Percentiles rank a stretch among this genome's conserved stretches.
Conservation (phyloP, 92 coral and sea anemone species). For the Plumapathes pennacea region DNA sequence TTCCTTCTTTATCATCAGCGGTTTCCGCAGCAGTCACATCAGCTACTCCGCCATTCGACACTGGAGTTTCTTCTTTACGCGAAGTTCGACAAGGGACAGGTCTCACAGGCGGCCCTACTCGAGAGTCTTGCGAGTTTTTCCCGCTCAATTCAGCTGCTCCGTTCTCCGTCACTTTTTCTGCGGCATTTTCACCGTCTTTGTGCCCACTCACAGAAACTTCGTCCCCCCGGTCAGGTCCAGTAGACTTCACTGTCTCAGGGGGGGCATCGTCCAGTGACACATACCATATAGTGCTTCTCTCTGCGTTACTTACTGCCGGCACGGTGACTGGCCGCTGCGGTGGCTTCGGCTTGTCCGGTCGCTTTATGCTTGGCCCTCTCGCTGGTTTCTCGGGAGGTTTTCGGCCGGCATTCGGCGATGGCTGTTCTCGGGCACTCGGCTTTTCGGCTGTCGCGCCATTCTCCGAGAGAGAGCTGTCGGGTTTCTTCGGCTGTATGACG, state of each 20-base stretch:
- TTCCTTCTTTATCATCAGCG: too few species aligned
- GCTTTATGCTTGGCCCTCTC: conserved; percentile 39
- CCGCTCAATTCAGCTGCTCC: neutral
- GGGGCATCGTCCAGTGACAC: too few species aligned
- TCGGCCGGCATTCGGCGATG: conserved; percentile 1
- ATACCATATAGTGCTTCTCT: too few species aligned
- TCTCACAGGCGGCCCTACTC: conserved; percentile 3
- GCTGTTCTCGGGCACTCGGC: neutral
- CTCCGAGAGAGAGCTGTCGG: too few species aligned
- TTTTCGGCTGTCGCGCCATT: conserved; percentile 19
- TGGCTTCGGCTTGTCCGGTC: conserved; percentile 12
- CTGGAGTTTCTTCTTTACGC: neutral
- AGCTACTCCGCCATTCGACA: neutral
- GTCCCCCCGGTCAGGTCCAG: too few species aligned
- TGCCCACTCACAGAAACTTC: neutral
- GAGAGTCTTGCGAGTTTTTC: neutral
- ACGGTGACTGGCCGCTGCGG: conserved; percentile 35
- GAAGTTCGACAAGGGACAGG: conserved; percentile 3
- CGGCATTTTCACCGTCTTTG: neutral
- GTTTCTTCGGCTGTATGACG: conserved; percentile 24
- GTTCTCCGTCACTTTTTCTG: conserved; percentile 4
- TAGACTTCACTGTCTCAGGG: too few species aligned
- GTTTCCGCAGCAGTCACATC: neutral
- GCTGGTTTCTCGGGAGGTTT: conserved; percentile 29
- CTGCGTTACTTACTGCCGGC: neutral